Conservation (phyloP, 2,888 invertebrate genomes). For the Platycheirus albimanus region DNA sequence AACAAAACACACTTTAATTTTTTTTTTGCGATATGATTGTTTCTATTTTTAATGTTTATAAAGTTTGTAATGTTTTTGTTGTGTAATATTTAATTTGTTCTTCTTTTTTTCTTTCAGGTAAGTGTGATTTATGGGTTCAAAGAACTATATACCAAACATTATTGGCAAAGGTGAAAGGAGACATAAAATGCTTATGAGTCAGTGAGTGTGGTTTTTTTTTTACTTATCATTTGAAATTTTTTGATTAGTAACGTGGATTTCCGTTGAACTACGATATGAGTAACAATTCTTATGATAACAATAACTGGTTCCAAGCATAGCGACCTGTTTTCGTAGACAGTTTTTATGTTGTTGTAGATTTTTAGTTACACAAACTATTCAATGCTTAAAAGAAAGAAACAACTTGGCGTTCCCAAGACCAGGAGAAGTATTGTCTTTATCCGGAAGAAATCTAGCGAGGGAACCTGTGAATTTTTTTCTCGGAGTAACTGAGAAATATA, state of each 20-base stretch:
- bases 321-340: too few relatives aligned
- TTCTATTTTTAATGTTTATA: background rate
- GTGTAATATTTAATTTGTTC: slow-evolving; percentile 10
- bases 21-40: background rate
- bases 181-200: background rate
- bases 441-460: too few relatives aligned
- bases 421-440: too few relatives aligned
- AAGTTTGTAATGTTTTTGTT: slow-evolving; percentile 5
- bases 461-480: too few relatives aligned
- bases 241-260: too few relatives aligned
- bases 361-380: too few relatives aligned
- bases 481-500: too few relatives aligned
- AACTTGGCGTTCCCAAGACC: too few relatives aligned
- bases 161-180: background rate
- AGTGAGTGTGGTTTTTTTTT: slow-evolving; percentile 16
- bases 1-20: background rate
- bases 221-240: slow-evolving; percentile 8
- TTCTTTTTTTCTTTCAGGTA: slow-evolving; percentile 56
- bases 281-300: too few relatives aligned
- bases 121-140: slow-evolving; percentile 11
- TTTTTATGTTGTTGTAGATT: too few relatives aligned
- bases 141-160: background rate
- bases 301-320: too few relatives aligned
- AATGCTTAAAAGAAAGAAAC: too few relatives aligned
- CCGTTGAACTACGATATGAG: background rate